Evolutionary conservation across 2,797 vertebrate species (phyloP).

Genomic region (Pyrrhura leucotis): DNA sequence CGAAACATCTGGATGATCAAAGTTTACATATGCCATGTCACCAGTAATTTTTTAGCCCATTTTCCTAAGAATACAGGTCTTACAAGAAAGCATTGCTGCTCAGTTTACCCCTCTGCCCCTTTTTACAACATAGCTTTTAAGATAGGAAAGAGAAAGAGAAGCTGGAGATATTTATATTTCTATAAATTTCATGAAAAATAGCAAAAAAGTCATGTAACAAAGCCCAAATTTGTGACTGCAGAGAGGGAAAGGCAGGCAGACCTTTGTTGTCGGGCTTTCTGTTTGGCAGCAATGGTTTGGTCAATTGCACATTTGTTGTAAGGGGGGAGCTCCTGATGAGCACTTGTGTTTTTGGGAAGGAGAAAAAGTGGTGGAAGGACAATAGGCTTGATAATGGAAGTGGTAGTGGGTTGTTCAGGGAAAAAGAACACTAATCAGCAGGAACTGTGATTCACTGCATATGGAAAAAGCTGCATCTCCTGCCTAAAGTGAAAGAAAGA

Average conservation of each 20-base stretch:
- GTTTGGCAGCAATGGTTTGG: not conserved
- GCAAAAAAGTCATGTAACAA: not conserved
- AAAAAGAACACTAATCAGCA: not conserved
- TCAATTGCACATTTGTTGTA: not conserved
- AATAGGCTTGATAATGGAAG: not conserved
- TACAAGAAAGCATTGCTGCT: not conserved
- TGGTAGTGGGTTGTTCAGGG: not conserved
- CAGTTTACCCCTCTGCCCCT: not conserved
- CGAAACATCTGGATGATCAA: not conserved
- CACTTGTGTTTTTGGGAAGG: not conserved
- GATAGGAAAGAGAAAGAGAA: not conserved
- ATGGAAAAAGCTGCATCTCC: not conserved
- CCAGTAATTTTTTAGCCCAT: not conserved
- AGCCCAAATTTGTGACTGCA: not conserved
- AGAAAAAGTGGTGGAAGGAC: not conserved
- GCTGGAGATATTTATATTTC: not conserved
- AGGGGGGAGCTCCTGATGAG: not conserved
- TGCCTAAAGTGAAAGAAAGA: not conserved
- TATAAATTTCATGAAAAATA: not conserved
- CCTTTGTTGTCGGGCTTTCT: not conserved
- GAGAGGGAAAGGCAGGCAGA: not conserved
- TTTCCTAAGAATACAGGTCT: not conserved
- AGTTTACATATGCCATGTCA: not conserved
- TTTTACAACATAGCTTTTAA: not conserved
- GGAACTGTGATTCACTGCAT: not conserved